Evolutionary conservation across 2,888 invertebrate genomes (phyloP), one percentile per base, ranked within the genome.

Genomic region (Heliconius aoede): DNA sequence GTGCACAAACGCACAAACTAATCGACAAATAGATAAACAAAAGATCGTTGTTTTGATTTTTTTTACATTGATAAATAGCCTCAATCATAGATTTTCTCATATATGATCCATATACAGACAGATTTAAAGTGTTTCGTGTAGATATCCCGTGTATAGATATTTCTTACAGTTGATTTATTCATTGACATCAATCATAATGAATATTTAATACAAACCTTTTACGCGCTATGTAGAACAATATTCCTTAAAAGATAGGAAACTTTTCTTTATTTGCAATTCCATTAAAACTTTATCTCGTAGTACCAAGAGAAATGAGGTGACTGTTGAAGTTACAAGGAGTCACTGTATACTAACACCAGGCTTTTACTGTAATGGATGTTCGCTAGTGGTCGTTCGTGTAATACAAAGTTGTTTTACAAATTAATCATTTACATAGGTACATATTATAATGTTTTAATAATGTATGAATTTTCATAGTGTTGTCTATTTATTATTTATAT

Each of bases 281-380:
- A 79, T 68, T 74, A 72, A 72, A 79, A 74, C 76, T 74, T 76
- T 64, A 76, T 82, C 81, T 72, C n/a, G 78, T 77, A 64, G 46
- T 76, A 76, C 73, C 55, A 81, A 81, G 82, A 81, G 80, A 81
- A 81, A 82, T 82, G 81, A 79, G 79, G 82, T 78, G 80, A 77
- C 65, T 24, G 32, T 32, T 64, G 80, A 80, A 78, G 78, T 73
- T 79, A 76, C 79, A 80, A 80, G 81, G 77, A 81, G 80, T 80
- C 82, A 80, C 80, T 79, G 80, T 82, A 75, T 80, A 79, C 80
- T 78, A 80, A 81, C 80, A 80, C 80, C 78, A 77, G 77, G 80
- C 80, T 81, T 80, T 82, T 80, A 80, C 80, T 80, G 79, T 81
- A 82, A 82, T 82, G 80, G 80, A 80, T 80, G 79, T 79, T 78